Evolutionary conservation across 2,797 vertebrate species (phyloP).

Genomic region (Pangasius larnaudii): DNA sequence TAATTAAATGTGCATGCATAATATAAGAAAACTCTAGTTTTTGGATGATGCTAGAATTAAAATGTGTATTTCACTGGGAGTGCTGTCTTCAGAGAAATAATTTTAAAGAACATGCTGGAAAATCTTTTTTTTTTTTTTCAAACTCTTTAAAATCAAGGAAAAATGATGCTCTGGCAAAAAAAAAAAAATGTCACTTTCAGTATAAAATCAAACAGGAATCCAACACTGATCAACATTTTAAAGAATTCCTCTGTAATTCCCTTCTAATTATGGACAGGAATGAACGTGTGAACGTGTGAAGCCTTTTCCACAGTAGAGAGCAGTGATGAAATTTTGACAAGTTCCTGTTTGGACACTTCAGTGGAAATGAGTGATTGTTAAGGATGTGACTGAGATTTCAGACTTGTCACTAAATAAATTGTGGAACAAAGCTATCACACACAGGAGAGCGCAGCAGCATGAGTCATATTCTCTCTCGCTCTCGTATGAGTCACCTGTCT

Average conservation of each 20-base stretch:
- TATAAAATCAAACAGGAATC: neutral
- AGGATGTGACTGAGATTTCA: conserved; percentile 19
- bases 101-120: neutral
- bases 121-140: neutral
- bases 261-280: neutral
- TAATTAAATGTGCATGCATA: neutral
- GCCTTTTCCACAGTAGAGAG: neutral
- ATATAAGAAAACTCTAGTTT: neutral
- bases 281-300: neutral
- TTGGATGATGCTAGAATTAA: neutral
- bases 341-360: neutral
- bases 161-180: neutral
- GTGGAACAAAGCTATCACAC: neutral
- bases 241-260: neutral
- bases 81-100: neutral
- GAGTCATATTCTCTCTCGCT: conserved; percentile 37
- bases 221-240: neutral
- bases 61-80: neutral
- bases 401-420: conserved; percentile 4
- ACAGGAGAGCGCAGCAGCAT: conserved; percentile 5
- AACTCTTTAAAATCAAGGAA: neutral
- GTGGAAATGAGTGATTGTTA: neutral
- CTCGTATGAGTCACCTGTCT: conserved; percentile 51
- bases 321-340: too few species aligned
- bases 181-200: neutral